These are phyloP conservation scores for Asteroscopus sphinx DNA, from an alignment of 2,888 invertebrate species.

Conservation along the genomic window DNA sequence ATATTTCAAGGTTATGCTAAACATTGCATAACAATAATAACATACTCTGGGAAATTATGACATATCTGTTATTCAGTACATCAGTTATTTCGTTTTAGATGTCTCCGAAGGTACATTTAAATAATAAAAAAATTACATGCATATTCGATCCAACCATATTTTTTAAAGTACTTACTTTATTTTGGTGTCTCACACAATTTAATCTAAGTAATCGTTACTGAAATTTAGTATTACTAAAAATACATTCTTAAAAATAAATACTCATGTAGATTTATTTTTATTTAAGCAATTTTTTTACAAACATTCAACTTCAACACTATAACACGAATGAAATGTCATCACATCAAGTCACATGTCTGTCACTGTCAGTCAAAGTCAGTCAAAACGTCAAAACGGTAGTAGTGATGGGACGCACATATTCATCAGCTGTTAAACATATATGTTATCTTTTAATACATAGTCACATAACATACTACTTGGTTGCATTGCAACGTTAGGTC, in stretches of 20 bases:
- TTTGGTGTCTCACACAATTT: constrained; percentile 11
- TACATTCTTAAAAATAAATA: constrained; percentile 18
- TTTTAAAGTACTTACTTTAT: constrained; percentile 41
- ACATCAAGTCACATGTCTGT: background rate
- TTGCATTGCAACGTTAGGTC: too few relatives aligned
- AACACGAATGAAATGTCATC: constrained; percentile 8
- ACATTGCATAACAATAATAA: constrained; percentile 50
- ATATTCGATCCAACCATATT: background rate
- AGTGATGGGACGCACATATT: too few relatives aligned
- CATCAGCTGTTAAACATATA: too few relatives aligned
- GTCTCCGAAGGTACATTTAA: background rate
- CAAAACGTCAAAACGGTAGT: too few relatives aligned
- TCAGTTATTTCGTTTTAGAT: background rate
- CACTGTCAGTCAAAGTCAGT: too few relatives aligned
- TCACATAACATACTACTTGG: too few relatives aligned
- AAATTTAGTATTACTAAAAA: constrained; percentile 25
- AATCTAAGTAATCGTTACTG: constrained; percentile 8
- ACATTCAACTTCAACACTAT: background rate
- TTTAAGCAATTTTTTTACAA: constrained; percentile 21
- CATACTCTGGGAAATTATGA: background rate
- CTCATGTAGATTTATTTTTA: constrained; percentile 9
- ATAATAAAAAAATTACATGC: constrained; percentile 5
- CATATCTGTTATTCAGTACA: background rate
- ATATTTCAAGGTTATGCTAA: constrained; percentile 50
- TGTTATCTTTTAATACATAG: too few relatives aligned